Evolutionary conservation across 2,113 vertebrate species (phyloP), one percentile per base, ranked within the genome.

Genomic region (Petaurus breviceps): DNA sequence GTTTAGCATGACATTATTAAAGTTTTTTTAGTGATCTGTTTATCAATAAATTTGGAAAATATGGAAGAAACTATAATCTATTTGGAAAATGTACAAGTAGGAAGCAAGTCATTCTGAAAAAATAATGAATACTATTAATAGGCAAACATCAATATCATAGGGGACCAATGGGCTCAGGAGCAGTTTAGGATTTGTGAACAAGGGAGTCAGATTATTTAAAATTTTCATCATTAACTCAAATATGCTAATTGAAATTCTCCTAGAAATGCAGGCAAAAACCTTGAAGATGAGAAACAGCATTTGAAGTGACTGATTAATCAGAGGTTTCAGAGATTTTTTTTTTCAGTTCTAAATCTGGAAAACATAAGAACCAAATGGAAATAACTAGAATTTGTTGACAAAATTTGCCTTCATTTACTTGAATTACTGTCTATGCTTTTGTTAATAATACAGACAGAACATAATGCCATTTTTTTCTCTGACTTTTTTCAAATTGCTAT

Each of bases 331-430:
- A 77, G 61, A 31, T 23, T 90, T 77, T 96, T 84, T 96, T 90
- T 23, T 6, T 28, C 61, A 68, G 46, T 93, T 96, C 50, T 96
- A 95, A 92, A 96, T 93, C 2, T 94, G 46, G n/a, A 95, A 92
- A 52, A 97, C 93, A 43, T 94, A 77, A 25, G 37, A 95, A 77
- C 14, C n/a, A 77, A 9, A n/a, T 77, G 37, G 0, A 90, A 52
- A 7, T 11, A 96, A 91, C n/a, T 96, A 93, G 93, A 97, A 94
- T 95, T 28, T 96, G 31, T 92, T 97, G 5, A 37, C 96, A 94
- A 57, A 95, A 91, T 92, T 93, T 95, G 2, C 26, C 24, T 24
- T 52, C 43, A 52, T 96, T 95, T 96, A 91, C 49, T 94, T 12
- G 23, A 47, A 90, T 90, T 50, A 50, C 25, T 24, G 53, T 5